A percentile compares a stretch with the other conserved stretches of the same genome.
Conservation (phyloP, 2,797 vertebrate species). For the Pseudochirops cupreus region DNA sequence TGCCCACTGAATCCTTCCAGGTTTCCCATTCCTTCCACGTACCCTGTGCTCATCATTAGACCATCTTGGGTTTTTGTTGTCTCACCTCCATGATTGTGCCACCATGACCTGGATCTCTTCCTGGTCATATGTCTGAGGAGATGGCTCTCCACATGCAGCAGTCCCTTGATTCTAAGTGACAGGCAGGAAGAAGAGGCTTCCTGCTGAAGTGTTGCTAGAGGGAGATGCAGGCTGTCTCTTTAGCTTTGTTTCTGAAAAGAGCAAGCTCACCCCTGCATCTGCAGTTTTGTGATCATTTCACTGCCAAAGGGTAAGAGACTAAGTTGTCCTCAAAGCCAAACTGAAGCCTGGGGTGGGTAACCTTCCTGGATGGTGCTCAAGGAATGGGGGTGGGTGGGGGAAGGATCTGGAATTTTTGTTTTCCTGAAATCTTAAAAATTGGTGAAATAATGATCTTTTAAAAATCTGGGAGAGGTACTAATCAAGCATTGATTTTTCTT, state of each 20-base stretch:
- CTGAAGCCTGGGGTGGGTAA: background rate
- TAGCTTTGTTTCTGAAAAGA: background rate
- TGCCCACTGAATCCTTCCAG: background rate
- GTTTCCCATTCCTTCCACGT: background rate
- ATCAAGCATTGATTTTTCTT: background rate
- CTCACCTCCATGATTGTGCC: background rate
- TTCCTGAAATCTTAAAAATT: background rate
- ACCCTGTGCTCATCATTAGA: background rate
- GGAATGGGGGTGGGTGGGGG: too few species aligned
- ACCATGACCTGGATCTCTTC: background rate
- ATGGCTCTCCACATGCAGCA: background rate
- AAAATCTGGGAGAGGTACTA: background rate
- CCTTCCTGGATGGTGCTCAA: background rate
- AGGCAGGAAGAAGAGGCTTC: background rate
- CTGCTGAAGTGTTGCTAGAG: background rate
- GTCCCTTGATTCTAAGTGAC: background rate
- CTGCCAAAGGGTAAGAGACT: background rate
- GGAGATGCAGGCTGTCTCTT: background rate
- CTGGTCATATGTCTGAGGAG: background rate
- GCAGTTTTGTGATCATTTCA: background rate
- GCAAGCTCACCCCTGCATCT: background rate
- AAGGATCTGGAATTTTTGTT: background rate
- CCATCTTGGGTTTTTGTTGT: background rate
- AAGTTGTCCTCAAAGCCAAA: background rate
- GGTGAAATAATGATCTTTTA: background rate